Base-by-base conservation (phyloP, 2,797 vertebrate species). In the Protosalanx chinensis region DNA sequence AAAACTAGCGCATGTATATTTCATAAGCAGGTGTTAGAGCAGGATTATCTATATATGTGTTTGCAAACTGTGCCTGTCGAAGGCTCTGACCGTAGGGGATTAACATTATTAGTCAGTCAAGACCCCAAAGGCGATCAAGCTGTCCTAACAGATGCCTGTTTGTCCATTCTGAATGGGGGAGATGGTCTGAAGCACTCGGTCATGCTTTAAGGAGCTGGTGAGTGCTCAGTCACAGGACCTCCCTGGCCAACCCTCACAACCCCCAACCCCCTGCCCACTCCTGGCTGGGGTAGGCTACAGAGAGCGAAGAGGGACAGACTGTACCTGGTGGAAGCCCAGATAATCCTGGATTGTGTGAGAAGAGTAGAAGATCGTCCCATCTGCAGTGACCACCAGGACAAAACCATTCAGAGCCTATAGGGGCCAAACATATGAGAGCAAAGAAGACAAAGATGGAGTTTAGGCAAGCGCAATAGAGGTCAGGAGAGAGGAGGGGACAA, bases 311-410 rank as follows among this genome's bases (percentile, higher is more conserved):
- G 20, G 20, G 46, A 67, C 8, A 27, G 57, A 16, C 5, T 1
- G n/a, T 81, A 95, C 94, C 92, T 95, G 94, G 81, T 94, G 93
- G 85, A 95, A 96, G 67, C 94, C 94, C 72, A 95, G 73, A 80
- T 95, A 96, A 84, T 95, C 93, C 88, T 94, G 92, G 80, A 96
- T 93, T 23, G 93, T 93, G 71, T 93, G 91, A 65, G 93, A 95
- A 72, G 91, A 83, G 71, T 93, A 96, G 87, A 96, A 94, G 83
- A 96, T 93, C 78, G 84, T 89, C 5, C 94, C 93, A 0, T 91
- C 87, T 63, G 90, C 88, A 0, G 92, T 93, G 81, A 94, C 85
- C 0, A 92, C 88, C 6, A 95, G 68, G 63, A 95, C 89, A 78
- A 96, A 96, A 0, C 94, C 94, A 5, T 93, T 92, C 6, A 91